phyloP scores from a whole-genome alignment of 1,140 invertebrate species.

The Rhopalosiphum padi region DNA sequence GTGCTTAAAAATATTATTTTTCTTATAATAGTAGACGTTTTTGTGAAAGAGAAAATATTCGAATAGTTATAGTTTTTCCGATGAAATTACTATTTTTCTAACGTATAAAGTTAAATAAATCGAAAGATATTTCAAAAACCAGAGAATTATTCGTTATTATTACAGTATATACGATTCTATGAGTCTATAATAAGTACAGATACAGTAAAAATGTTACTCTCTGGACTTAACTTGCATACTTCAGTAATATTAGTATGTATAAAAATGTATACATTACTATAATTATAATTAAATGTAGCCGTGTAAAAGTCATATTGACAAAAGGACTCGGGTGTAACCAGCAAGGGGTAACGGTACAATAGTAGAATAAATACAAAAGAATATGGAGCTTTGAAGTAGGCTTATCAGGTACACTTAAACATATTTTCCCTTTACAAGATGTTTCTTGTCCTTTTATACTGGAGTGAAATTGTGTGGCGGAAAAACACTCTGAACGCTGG shows the following conservation, averaged over 20 bases:
- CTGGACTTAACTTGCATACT: neutral
- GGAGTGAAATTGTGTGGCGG: neutral
- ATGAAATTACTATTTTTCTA: neutral
- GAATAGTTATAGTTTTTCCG: neutral
- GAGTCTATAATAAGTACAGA: neutral
- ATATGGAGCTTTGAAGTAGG: neutral
- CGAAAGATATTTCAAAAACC: neutral
- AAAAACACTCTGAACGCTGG: neutral
- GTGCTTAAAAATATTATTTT: neutral
- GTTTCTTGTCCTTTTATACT: neutral
- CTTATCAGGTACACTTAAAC: conserved; percentile 25
- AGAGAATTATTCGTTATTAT: neutral
- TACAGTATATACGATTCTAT: neutral
- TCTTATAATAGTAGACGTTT: neutral
- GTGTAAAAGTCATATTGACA: neutral
- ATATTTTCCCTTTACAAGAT: neutral
- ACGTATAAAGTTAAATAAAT: neutral
- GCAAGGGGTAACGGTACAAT: neutral
- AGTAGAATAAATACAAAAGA: conserved; percentile 1
- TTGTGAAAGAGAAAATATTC: neutral
- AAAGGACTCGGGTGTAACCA: neutral
- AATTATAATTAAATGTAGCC: neutral
- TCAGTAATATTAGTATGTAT: neutral
- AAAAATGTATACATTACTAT: neutral
- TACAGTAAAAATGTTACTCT: neutral